Percentiles rank a stretch among this genome's conserved stretches.
Conservation (phyloP, 2,113 vertebrate genomes). For the Rhabdomys dilectus region DNA sequence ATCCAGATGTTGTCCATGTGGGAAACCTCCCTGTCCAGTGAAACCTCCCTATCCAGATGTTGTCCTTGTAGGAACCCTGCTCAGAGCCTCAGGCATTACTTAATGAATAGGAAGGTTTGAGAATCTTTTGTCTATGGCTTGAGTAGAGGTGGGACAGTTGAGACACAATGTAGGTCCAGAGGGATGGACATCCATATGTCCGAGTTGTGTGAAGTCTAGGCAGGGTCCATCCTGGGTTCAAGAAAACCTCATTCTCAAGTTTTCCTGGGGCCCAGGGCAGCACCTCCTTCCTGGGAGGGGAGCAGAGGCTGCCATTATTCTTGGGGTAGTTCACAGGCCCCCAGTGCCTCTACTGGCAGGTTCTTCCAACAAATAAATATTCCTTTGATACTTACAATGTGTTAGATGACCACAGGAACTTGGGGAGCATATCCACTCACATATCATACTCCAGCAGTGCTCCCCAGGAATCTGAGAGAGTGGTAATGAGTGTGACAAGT, state of each 20-base stretch:
- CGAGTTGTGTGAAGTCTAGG: neutral
- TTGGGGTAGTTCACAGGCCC: neutral
- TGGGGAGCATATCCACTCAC: neutral
- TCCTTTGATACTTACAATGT: conserved; percentile 19
- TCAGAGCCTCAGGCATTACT: neutral
- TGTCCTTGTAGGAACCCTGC: neutral
- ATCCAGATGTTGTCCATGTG: too few relatives aligned
- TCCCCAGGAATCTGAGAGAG: neutral
- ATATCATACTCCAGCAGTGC: neutral
- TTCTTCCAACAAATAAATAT: neutral
- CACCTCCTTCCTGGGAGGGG: neutral
- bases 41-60: too few relatives aligned
- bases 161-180: neutral
- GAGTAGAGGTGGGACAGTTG: neutral
- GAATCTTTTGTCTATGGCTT: conserved; percentile 25
- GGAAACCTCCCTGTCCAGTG: neutral
- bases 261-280: neutral
- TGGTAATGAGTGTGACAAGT: conserved; percentile 2
- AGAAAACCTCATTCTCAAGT: neutral
- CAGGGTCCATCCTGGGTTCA: neutral
- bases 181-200: neutral
- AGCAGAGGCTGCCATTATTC: neutral
- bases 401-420: neutral
- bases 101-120: neutral
- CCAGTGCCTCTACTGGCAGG: neutral